Evolutionary conservation across 2,113 vertebrate genomes (phyloP).

Genomic region (Gymnarchus niloticus): DNA sequence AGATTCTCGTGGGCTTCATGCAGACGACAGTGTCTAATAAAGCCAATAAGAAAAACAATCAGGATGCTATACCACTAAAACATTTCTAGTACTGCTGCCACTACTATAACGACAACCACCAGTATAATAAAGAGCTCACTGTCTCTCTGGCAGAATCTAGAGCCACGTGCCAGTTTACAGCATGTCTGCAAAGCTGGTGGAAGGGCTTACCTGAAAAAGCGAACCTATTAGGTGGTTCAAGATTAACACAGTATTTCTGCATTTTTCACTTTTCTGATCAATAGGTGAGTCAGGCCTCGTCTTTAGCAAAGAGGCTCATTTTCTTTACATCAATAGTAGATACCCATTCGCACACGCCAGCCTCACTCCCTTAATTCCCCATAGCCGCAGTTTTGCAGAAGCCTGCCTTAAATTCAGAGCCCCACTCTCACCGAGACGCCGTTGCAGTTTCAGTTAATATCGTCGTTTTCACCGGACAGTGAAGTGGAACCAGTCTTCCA

Average conservation of each 20-base stretch:
- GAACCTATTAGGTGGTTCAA: slow-evolving; percentile 61
- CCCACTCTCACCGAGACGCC: slow-evolving; percentile 33
- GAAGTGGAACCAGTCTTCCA: slow-evolving; percentile 33
- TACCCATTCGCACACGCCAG: slow-evolving; percentile 32
- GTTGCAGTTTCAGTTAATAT: slow-evolving; percentile 38
- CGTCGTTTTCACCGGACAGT: slow-evolving; percentile 32
- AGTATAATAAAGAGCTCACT: slow-evolving; percentile 28
- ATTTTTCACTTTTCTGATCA: slow-evolving; percentile 56
- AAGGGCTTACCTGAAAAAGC: slow-evolving; percentile 55
- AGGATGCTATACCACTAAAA: background rate
- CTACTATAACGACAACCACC: slow-evolving; percentile 1
- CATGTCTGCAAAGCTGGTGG: slow-evolving; percentile 50
- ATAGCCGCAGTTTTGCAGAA: slow-evolving; percentile 37
- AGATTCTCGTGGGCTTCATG: background rate
- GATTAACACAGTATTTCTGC: slow-evolving; percentile 67
- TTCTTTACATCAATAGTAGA: slow-evolving; percentile 62
- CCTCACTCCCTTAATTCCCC: slow-evolving; percentile 41
- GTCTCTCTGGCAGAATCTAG: slow-evolving; percentile 44
- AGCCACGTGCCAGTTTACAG: slow-evolving; percentile 59
- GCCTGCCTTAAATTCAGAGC: slow-evolving; percentile 39
- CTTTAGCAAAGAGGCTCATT: slow-evolving; percentile 51
- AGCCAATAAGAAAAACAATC: background rate
- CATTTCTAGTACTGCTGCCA: slow-evolving; percentile 14
- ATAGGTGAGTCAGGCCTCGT: slow-evolving; percentile 52
- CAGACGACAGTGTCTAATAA: background rate